Conservation (phyloP, 2,888 invertebrate genomes). For the Arenicola marina region DNA sequence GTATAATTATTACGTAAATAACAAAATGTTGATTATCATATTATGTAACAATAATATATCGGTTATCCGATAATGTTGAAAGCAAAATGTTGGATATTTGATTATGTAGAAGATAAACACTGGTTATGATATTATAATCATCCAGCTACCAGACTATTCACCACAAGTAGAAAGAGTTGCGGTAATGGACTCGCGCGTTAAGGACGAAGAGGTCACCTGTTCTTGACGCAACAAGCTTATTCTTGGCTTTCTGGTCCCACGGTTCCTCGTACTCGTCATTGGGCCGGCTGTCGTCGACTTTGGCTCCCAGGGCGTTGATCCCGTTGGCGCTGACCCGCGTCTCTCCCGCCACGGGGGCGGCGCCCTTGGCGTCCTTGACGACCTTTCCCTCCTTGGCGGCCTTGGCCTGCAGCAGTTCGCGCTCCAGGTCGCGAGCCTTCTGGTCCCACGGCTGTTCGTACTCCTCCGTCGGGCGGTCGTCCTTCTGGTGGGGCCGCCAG, state of each 20-base stretch:
- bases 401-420: conserved; percentile 16
- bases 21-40: no score
- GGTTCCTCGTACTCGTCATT: conserved; percentile 37
- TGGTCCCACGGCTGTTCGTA: conserved; percentile 34
- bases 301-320: background rate
- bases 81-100: no score
- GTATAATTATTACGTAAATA: no score
- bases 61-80: no score
- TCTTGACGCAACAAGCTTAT: conserved; percentile 9
- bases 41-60: no score
- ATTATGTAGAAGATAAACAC: no score
- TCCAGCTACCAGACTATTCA: no score
- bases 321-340: background rate
- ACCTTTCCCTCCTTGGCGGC: conserved; percentile 17
- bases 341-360: background rate
- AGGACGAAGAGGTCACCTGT: no score
- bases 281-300: conserved; percentile 17
- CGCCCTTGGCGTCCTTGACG: conserved; percentile 8
- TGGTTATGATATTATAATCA: no score
- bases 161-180: no score
- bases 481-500: conserved; percentile 34
- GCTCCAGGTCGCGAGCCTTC: conserved; percentile 23
- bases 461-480: conserved; percentile 28
- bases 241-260: conserved; percentile 37
- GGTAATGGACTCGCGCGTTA: no score